Base-by-base conservation (phyloP, 2,113 vertebrate species). In the Laticauda colubrina region DNA sequence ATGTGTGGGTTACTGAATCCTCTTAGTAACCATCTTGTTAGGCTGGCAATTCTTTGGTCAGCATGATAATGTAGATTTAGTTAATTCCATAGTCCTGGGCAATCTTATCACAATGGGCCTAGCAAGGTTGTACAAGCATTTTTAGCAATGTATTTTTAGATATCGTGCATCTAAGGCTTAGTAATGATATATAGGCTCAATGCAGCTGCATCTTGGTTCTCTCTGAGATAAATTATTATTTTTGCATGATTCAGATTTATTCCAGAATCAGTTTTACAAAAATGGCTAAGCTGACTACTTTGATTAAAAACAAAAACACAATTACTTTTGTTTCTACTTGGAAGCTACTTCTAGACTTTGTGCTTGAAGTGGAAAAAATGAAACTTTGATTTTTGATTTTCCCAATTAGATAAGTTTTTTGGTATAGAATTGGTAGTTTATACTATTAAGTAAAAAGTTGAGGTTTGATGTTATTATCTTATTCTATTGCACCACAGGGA, bases 71-170 rank as follows among this genome's bases (percentile, higher is more conserved):
- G 61, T 93, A 86, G 75, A 89, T 61, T 93, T 90, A 85, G 21
- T 86, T 93, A 87, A 93, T 93, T 93, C 75, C 89, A 61, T 93
- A 75, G 45, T 88, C 92, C 90, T 89, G 53, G 88, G 92, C 88
- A 61, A 90, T 93, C 92, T 86, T 81, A 64, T 90, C 88, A 86
- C 89, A 24, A 45, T 15, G 85, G 89, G 29, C 43, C 55, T 61
- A 48, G 45, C 23, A 81, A 64, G 56, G 39, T 29, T 53, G 55
- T 85, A 54, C 45, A 90, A 87, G 45, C 45, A 39, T 93, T 54
- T 56, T 26, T 53, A 93, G 88, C 88, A 93, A 86, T 56, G 39
- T 90, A 90, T 93, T 93, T 93, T 93, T 90, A 93, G 88, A 56
- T 59, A 90, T 45, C 21, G 45, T 85, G n/a, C 55, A 90, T 90